Evolutionary conservation across 2,888 invertebrate species (phyloP), one percentile per base, ranked within the genome.

Genomic region (Cosmia trapezina): DNA sequence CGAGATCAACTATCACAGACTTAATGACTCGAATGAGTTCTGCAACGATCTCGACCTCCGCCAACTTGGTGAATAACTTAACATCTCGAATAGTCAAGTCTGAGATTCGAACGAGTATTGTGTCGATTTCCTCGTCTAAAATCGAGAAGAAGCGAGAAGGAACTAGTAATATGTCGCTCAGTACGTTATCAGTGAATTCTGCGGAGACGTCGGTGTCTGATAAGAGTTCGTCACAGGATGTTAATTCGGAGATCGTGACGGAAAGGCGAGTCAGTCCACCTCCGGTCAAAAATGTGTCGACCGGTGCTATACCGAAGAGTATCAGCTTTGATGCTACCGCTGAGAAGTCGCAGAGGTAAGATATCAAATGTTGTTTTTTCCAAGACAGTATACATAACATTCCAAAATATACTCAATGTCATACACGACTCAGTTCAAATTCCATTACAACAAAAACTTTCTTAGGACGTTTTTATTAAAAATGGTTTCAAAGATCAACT

Each of bases 251-350:
- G 81, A 94, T 90, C 47, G 93, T 95, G 80, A 96, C 96, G 9
- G 96, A 96, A 88, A 81, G 95, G 3, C 81, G 95, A 0, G 91
- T 95, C 47, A 94, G 94, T 53, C 96, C 96, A 12, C 95, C 96
- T 75, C 92, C 96, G 0, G 80, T 83, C 14, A 93, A 93, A 88
- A 83, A 83, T 5, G 96, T 96, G 33, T 97, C 98, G 0, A 98
- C 98, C 0, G 98, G 98, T 0, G 98, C 98, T 2, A 98, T 99
- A 88, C 98, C 98, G 1, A 99, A 99, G 94, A 98, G 98, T 89
- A 98, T 98, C 86, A 98, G 98, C 91, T 98, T 98, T 88, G 98
- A 99, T 93, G 98, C 98, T 91, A 98, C 98, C 0, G 98, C 98
- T 0, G 98, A 98, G 89, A 97, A 98, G 85, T 97, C 97, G 3